Evolutionary conservation across 2,888 invertebrate genomes (phyloP).

Genomic region (Eulithis prunata): DNA sequence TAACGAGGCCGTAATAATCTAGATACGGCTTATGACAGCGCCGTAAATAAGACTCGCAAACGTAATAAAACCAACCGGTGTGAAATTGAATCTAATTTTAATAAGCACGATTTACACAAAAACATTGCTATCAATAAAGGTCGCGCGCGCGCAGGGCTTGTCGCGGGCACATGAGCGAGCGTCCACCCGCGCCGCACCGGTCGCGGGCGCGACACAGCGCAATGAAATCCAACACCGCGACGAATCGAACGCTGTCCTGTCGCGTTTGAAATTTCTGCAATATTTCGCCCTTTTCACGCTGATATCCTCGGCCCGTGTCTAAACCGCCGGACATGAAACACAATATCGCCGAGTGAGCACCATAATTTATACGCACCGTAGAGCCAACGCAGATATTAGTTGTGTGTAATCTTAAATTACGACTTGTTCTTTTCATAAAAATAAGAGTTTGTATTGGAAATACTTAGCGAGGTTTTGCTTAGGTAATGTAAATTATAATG

Average conservation of each 20-base stretch:
- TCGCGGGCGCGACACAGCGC: constrained; percentile 67
- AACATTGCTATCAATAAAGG: constrained; percentile 75
- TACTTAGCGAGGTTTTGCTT: constrained; percentile 12
- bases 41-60: constrained; percentile 52
- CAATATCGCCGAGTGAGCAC: constrained; percentile 78
- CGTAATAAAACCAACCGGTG: constrained; percentile 52
- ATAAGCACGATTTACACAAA: constrained; percentile 65
- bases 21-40: constrained; percentile 48
- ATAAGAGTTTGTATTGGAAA: constrained; percentile 22
- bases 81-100: constrained; percentile 67
- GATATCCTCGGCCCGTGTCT: constrained; percentile 80
- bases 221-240: constrained; percentile 83
- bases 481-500: constrained; percentile 1
- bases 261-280: constrained; percentile 82
- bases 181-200: constrained; percentile 41
- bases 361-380: constrained; percentile 77
- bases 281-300: constrained; percentile 84
- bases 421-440: constrained; percentile 38
- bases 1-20: constrained; percentile 56
- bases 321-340: constrained; percentile 82
- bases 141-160: constrained; percentile 55
- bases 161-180: constrained; percentile 69
- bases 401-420: constrained; percentile 65
- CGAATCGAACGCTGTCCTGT: constrained; percentile 83
- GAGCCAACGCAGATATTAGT: constrained; percentile 65